Percentiles rank a stretch among this genome's conserved stretches.
Conservation (phyloP, 2,888 invertebrate species). For the Pyrocoelia pectoralis region DNA sequence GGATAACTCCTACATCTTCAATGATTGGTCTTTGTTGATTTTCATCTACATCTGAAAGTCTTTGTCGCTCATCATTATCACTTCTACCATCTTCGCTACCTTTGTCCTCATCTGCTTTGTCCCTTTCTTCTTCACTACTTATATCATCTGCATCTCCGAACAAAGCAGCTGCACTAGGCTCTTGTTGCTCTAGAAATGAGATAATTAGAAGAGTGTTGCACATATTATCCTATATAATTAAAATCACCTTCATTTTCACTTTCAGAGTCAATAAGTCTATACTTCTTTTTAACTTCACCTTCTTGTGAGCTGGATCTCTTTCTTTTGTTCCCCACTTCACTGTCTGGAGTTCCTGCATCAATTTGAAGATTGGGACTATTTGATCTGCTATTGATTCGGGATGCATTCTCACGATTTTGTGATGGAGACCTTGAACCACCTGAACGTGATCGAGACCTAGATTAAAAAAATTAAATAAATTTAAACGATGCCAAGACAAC, state of each 20-base stretch:
- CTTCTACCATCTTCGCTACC: slow-evolving; percentile 52
- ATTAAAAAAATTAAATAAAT: too few relatives aligned
- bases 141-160: slow-evolving; percentile 96
- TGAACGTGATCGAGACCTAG: slow-evolving; percentile 33
- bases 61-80: slow-evolving; percentile 51
- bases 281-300: slow-evolving; percentile 48
- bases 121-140: slow-evolving; percentile 82
- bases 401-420: slow-evolving; percentile 26
- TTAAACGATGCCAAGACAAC: too few relatives aligned
- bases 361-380: slow-evolving; percentile 63
- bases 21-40: slow-evolving; percentile 33
- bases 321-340: slow-evolving; percentile 55
- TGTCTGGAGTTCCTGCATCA: slow-evolving; percentile 56
- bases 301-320: slow-evolving; percentile 50
- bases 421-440: slow-evolving; percentile 46
- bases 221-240: slow-evolving; percentile 6
- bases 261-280: slow-evolving; percentile 70
- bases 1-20: slow-evolving; percentile 31
- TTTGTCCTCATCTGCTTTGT: slow-evolving; percentile 51
- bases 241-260: slow-evolving; percentile 66
- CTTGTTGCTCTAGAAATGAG: slow-evolving; percentile 23
- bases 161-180: slow-evolving; percentile 81
- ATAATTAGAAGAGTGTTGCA: neutral
- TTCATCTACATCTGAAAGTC: slow-evolving; percentile 42
- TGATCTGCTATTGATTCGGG: slow-evolving; percentile 48